These are phyloP conservation scores for Charina bottae DNA, from an alignment of 2,113 vertebrate genomes.

Conservation along the genomic window DNA sequence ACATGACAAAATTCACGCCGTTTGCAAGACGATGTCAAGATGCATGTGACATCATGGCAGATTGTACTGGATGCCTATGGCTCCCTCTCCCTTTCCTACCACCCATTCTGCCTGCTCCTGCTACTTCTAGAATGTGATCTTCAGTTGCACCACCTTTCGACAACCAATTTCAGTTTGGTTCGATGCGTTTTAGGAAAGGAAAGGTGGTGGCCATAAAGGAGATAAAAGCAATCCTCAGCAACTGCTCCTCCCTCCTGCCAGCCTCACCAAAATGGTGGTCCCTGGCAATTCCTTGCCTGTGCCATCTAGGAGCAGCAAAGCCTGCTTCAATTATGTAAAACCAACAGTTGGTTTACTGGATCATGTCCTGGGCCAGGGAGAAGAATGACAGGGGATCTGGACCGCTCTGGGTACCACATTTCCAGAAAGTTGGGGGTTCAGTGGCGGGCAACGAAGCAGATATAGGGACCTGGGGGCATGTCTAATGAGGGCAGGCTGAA, in stretches of 20 bases:
- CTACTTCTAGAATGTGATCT: neutral
- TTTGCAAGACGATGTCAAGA: neutral
- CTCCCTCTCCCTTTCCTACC: neutral
- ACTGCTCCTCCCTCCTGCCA: neutral
- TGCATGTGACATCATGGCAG: neutral
- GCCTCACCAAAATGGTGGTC: neutral
- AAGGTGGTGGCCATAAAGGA: neutral
- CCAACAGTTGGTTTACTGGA: neutral
- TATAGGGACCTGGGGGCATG: neutral
- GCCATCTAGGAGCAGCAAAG: neutral
- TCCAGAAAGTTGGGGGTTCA: neutral
- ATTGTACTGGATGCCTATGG: neutral
- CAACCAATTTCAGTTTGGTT: neutral
- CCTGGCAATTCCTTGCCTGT: neutral
- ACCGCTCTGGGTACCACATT: neutral
- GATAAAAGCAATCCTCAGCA: neutral
- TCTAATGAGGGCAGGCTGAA: neutral
- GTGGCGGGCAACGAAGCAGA: neutral
- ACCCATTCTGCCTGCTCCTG: neutral
- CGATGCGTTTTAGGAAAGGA: neutral
- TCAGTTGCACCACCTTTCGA: neutral
- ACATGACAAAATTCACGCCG: neutral
- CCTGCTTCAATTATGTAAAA: neutral
- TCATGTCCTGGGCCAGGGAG: neutral
- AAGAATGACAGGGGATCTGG: neutral